Evolutionary conservation across 2,888 invertebrate species (phyloP).

Genomic region (Orchesellides sinensis): DNA sequence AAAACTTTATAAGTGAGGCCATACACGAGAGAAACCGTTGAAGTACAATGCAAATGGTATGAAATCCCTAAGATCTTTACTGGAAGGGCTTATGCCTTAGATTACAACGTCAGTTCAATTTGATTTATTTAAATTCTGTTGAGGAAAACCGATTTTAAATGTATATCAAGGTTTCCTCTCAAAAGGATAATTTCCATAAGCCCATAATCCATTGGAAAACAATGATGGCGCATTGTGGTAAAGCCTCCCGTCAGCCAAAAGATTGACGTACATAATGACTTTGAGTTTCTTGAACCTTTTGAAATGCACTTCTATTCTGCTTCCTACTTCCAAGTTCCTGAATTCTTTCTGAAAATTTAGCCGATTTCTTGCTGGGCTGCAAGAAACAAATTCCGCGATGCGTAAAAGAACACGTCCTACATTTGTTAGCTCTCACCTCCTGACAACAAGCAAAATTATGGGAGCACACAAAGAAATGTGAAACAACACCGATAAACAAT

Average conservation of each 20-base stretch:
- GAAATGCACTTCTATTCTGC: neutral
- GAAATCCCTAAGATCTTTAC: too few relatives aligned
- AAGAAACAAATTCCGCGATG: neutral
- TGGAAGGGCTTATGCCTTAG: too few relatives aligned
- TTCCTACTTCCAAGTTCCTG: neutral
- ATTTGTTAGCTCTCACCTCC: neutral
- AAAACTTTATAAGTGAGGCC: too few relatives aligned
- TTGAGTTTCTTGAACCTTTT: constrained; percentile 47
- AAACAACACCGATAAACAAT: constrained; percentile 30
- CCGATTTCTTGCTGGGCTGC: neutral
- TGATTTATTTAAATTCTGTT: too few relatives aligned
- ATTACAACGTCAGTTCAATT: too few relatives aligned
- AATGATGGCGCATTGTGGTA: neutral
- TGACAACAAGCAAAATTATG: neutral
- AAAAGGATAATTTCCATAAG: too few relatives aligned
- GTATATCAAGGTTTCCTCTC: too few relatives aligned
- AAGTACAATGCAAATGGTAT: too few relatives aligned
- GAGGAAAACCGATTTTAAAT: too few relatives aligned
- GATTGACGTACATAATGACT: constrained; percentile 51
- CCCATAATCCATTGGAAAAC: neutral
- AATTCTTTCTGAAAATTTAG: constrained; percentile 6
- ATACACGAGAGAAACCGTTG: too few relatives aligned
- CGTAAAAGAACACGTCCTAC: neutral
- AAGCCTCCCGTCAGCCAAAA: neutral
- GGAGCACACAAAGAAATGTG: constrained; percentile 18